Percentiles rank a stretch among this genome's conserved stretches.
phyloP scores from a whole-genome alignment of 2,888 invertebrate genomes.

The Hartigia nigra region DNA sequence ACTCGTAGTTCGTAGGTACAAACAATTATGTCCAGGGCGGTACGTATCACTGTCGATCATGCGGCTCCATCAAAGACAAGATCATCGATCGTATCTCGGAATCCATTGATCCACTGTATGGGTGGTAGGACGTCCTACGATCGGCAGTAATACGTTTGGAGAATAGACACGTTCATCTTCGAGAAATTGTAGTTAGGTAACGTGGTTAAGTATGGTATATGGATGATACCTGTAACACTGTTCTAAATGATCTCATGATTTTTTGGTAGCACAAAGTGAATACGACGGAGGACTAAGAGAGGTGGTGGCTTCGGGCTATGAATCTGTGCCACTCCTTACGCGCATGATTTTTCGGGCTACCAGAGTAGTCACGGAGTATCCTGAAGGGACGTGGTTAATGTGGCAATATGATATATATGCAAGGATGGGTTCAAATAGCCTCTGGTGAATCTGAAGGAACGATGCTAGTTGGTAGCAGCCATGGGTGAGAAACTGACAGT shows the following conservation, averaged over 20 bases:
- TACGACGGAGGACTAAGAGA: not conserved
- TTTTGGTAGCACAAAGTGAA: not conserved
- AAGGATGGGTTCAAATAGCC: slow-evolving; percentile 32
- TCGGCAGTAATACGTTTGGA: not conserved
- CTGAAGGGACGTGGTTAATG: slow-evolving; percentile 52
- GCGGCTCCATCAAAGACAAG: slow-evolving; percentile 24
- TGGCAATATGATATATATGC: slow-evolving; percentile 55
- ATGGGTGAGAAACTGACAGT: not conserved
- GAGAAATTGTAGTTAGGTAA: not conserved
- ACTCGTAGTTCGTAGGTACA: slow-evolving; percentile 12
- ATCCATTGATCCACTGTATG: slow-evolving; percentile 23
- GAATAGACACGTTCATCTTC: slow-evolving; percentile 1
- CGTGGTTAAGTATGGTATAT: not conserved
- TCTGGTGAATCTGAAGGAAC: slow-evolving; percentile 23
- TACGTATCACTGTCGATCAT: slow-evolving; percentile 26
- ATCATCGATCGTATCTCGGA: slow-evolving; percentile 17
- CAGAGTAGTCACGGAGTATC: slow-evolving; percentile 24
- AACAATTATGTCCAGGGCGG: slow-evolving; percentile 22
- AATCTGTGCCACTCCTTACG: slow-evolving; percentile 8
- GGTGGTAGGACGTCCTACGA: slow-evolving; percentile 13
- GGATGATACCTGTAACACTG: not conserved
- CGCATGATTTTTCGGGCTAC: slow-evolving; percentile 11
- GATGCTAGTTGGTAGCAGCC: slow-evolving; percentile 14
- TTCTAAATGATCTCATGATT: not conserved
- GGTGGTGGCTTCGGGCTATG: slow-evolving; percentile 7